A percentile compares a stretch with the other conserved stretches of the same genome.
Conservation (phyloP, 2,113 vertebrate genomes). For the Mixornis gularis region DNA sequence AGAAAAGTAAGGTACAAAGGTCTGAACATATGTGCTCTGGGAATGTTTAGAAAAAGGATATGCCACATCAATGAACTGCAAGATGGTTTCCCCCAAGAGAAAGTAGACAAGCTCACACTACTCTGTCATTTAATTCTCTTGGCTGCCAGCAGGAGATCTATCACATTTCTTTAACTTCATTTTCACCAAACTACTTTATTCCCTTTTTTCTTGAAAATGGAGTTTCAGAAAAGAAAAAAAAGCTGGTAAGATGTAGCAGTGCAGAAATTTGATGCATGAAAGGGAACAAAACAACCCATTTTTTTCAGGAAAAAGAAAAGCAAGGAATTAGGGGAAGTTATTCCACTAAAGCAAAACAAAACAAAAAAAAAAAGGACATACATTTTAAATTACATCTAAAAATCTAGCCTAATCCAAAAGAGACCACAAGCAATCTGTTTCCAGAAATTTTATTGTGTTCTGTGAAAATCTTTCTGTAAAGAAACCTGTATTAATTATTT, state of each 20-base stretch:
- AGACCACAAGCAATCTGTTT: neutral
- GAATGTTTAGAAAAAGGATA: slow-evolving; percentile 16
- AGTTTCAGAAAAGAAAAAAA: neutral
- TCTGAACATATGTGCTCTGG: neutral
- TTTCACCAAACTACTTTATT: neutral
- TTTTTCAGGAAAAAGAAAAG: neutral
- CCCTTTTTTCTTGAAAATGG: neutral
- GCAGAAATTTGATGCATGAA: neutral
- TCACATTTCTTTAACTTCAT: neutral
- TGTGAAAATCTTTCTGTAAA: slow-evolving; percentile 10
- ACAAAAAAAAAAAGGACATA: neutral
- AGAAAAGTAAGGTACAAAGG: slow-evolving; percentile 10
- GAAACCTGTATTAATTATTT: slow-evolving; percentile 27
- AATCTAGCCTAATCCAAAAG: neutral
- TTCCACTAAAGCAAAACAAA: neutral
- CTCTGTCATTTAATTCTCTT: slow-evolving; percentile 19
- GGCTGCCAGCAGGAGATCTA: neutral
- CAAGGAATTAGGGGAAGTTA: neutral
- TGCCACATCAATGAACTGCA: slow-evolving; percentile 3
- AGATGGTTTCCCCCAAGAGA: neutral
- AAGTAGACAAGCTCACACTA: neutral
- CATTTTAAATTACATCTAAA: neutral
- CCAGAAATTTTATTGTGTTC: neutral
- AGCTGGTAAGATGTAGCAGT: neutral
- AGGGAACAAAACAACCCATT: neutral